These are phyloP conservation scores for Dysmachus trigonus DNA, from an alignment of 2,888 invertebrate species.

Conservation along the genomic window DNA sequence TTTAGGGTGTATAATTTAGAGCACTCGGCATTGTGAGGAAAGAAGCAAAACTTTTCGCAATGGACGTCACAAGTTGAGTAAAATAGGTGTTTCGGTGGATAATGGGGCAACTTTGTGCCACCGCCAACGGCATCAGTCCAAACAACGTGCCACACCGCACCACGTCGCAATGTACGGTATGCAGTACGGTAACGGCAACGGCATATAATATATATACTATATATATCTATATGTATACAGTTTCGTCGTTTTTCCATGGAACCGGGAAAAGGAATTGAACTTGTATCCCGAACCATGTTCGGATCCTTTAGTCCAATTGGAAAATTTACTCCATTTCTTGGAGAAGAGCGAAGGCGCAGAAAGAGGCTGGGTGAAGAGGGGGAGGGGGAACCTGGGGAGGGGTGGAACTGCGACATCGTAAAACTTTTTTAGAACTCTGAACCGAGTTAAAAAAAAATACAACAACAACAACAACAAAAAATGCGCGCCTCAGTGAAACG, in stretches of 20 bases:
- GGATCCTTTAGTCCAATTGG: slow-evolving; percentile 17
- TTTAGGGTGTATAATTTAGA: slow-evolving; percentile 40
- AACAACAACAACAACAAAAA: background rate
- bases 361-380: background rate
- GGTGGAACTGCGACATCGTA: slow-evolving; percentile 30
- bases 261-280: slow-evolving; percentile 13
- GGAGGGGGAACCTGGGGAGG: background rate
- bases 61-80: slow-evolving; percentile 42
- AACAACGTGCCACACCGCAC: background rate
- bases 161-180: background rate
- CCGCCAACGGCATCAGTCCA: background rate
- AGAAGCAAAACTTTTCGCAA: slow-evolving; percentile 39
- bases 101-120: slow-evolving; percentile 26
- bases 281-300: background rate
- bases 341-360: background rate
- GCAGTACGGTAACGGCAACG: background rate
- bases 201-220: background rate
- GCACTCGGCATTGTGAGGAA: slow-evolving; percentile 11
- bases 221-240: too few relatives aligned
- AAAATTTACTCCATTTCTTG: slow-evolving; percentile 13
- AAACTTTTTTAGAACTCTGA: slow-evolving; percentile 26
- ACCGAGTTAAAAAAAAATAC: background rate
- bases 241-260: background rate
- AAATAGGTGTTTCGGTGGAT: slow-evolving; percentile 42
- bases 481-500: background rate